Evolutionary conservation across 2,888 invertebrate genomes (phyloP), one percentile per base, ranked within the genome.

Genomic region (Pollenia labialis): DNA sequence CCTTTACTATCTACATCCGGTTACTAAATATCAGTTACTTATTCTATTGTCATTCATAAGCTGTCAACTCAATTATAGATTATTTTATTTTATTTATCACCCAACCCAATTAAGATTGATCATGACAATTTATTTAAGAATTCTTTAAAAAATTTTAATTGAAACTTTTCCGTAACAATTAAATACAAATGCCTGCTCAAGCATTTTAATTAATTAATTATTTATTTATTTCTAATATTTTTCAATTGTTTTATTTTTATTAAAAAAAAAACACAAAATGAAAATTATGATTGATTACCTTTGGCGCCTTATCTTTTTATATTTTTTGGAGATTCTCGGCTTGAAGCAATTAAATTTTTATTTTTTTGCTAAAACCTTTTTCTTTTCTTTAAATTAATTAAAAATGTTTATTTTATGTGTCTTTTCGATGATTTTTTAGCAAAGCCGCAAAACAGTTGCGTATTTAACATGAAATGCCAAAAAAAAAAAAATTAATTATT

Each of bases 391-490:
- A 6, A 32, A 32, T 32, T 54, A 68, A 69, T 75, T 69, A 82
- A 72, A 23, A 66, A 71, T 71, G 10, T 64, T 71, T 71, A 83
- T 62, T 71, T 83, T 64, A 66, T 77, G 54, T n/a, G 10, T n/a
- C 23, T 69, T 74, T 85, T 84, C 48, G 75, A 72, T 84, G 77
- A 56, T 74, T 74, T 71, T 60, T 56, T n/a, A 44, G 42, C 14
- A 50, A 42, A 52, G 12, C 32, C 48, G 23, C 32, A 10, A 62
- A 60, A 62, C 48, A 72, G 52, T 83, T 68, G 79, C 79, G 77
- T 84, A 79, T 60, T 83, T 48, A 64, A 64, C 4, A 40, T 60
- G 9, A 46, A 10, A 44, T n/a, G 48, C 16, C 4, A 11, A 44
- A 52, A 80, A 44, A 44, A 12, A 48, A 60, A 48, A 69, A 52